A percentile compares a stretch with the other conserved stretches of the same genome.
phyloP scores from a whole-genome alignment of 2,888 invertebrate species.

The Caenorhabditis becei region DNA sequence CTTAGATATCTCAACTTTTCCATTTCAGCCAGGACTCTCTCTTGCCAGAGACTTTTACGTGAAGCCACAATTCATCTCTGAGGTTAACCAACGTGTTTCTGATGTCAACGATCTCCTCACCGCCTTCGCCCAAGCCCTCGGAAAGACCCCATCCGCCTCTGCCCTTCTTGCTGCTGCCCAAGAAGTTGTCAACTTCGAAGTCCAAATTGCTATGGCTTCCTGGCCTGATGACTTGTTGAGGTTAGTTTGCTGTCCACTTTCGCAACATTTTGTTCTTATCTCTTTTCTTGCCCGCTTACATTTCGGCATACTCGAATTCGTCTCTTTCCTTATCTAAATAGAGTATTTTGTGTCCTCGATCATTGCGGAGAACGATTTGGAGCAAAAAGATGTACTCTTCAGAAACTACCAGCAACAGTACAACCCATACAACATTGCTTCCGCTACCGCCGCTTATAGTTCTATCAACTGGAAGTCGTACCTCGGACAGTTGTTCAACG shows the following conservation, averaged over 20 bases:
- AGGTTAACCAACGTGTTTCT: conserved; percentile 64
- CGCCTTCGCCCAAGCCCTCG: conserved; percentile 51
- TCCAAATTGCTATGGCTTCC: conserved; percentile 71
- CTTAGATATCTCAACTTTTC: too few species aligned
- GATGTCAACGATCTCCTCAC: conserved; percentile 52
- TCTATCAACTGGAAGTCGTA: conserved; percentile 69
- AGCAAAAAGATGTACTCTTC: background rate
- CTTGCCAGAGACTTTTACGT: conserved; percentile 75
- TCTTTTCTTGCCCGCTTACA: background rate
- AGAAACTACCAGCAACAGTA: conserved; percentile 77
- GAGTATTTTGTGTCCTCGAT: background rate
- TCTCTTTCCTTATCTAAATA: too few species aligned
- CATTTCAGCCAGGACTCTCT: conserved; percentile 66
- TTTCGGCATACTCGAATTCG: background rate
- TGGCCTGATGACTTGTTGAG: conserved; percentile 71
- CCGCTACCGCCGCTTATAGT: conserved; percentile 63
- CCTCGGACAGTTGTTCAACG: conserved; percentile 58
- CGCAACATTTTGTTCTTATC: conserved; percentile 13
- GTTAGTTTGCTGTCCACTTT: conserved; percentile 47
- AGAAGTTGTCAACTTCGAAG: conserved; percentile 64
- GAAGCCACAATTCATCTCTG: conserved; percentile 71
- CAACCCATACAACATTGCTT: conserved; percentile 71
- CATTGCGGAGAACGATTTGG: background rate
- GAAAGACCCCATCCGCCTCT: conserved; percentile 34
- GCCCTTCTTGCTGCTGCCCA: conserved; percentile 52